Conservation (phyloP, 2,888 invertebrate species). For the Lasiommata megera region DNA sequence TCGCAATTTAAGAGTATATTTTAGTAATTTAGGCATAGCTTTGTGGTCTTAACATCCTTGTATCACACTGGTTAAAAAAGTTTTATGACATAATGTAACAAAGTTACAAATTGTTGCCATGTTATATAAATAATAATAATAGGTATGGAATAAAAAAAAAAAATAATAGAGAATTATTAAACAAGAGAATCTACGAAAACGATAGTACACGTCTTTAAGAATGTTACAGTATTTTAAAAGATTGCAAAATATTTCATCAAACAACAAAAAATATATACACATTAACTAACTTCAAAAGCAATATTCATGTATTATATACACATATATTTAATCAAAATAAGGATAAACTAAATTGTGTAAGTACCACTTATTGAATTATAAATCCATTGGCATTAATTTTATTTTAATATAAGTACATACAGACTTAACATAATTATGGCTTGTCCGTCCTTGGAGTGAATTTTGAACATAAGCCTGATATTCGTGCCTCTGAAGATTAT, state of each 20-base stretch:
- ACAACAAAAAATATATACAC: background rate
- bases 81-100: too few species aligned
- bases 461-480: constrained; percentile 63
- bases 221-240: too few species aligned
- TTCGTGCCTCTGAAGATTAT: constrained; percentile 62
- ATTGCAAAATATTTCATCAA: background rate
- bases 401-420: background rate
- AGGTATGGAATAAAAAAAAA: too few species aligned
- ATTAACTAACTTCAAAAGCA: background rate
- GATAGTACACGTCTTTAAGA: too few species aligned
- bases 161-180: too few species aligned
- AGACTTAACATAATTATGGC: constrained; percentile 46
- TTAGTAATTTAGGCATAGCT: too few species aligned
- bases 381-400: constrained; percentile 8
- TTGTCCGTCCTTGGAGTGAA: constrained; percentile 72
- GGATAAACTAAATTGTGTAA: constrained; percentile 3
- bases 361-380: background rate
- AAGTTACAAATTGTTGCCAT: too few species aligned
- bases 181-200: too few species aligned
- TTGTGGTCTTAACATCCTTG: too few species aligned
- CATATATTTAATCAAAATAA: constrained; percentile 7
- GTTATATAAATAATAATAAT: too few species aligned
- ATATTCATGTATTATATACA: background rate
- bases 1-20: too few species aligned
- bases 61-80: too few species aligned